These are phyloP conservation scores for Pristis pectinata DNA, from an alignment of 2,797 vertebrate genomes.

Conservation along the genomic window DNA sequence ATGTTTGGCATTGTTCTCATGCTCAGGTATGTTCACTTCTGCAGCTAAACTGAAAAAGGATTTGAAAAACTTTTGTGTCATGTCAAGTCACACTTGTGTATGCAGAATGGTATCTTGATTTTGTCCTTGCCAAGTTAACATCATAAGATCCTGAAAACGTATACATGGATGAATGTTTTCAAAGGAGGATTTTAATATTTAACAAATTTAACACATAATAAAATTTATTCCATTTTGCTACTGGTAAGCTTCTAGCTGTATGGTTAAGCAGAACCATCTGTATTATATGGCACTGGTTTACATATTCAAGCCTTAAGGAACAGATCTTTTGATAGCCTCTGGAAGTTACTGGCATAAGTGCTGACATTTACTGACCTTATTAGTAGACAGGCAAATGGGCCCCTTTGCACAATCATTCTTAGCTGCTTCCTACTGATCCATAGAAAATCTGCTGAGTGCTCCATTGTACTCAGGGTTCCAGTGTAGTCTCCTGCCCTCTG, in stretches of 20 bases:
- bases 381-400: too few species aligned
- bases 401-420: too few species aligned
- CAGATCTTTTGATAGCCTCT: too few species aligned
- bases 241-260: too few species aligned
- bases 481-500: too few species aligned
- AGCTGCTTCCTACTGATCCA: too few species aligned
- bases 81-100: neutral
- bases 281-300: neutral
- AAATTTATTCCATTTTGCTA: neutral
- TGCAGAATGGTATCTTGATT: neutral
- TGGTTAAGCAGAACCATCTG: neutral
- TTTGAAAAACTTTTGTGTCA: neutral
- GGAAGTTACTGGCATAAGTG: too few species aligned
- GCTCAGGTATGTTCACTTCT: neutral
- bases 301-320: neutral
- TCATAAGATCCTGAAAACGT: neutral
- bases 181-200: neutral
- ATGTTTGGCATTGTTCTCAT: neutral
- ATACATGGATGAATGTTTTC: neutral
- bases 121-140: neutral
- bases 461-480: too few species aligned
- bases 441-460: too few species aligned
- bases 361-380: too few species aligned
- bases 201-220: neutral
- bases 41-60: neutral